These are phyloP conservation scores for Sinocyclocheilus rhinocerous DNA, from an alignment of 2,113 vertebrate species.

Conservation along the genomic window DNA sequence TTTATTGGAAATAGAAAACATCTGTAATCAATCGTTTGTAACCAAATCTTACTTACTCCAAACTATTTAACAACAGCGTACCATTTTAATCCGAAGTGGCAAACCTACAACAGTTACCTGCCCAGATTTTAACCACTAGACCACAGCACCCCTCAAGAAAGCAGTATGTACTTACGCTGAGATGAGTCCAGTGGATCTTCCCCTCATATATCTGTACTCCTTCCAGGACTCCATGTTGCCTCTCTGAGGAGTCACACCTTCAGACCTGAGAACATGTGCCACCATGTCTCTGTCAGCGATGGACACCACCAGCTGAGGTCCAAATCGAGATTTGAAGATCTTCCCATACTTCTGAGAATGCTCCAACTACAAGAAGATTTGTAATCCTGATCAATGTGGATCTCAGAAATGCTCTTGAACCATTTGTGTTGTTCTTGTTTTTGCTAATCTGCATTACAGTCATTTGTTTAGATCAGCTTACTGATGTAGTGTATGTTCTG, in stretches of 20 bases:
- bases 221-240: constrained; percentile 96
- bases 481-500: neutral
- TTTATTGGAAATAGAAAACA: too few species aligned
- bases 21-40: too few species aligned
- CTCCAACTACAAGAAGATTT: constrained; percentile 76
- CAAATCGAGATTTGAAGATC: constrained; percentile 94
- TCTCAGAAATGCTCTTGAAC: neutral
- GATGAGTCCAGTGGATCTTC: constrained; percentile 86
- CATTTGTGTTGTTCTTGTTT: neutral
- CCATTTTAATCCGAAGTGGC: neutral
- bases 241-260: constrained; percentile 85
- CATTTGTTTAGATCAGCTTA: neutral
- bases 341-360: constrained; percentile 87
- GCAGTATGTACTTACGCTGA: constrained; percentile 83
- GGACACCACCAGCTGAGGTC: constrained; percentile 93
- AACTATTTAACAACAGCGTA: neutral
- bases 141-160: neutral
- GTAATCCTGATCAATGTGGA: neutral
- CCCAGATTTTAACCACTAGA: neutral
- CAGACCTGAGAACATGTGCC: constrained; percentile 87
- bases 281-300: constrained; percentile 89
- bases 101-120: neutral
- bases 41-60: neutral
- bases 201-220: constrained; percentile 87
- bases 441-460: neutral